These are phyloP conservation scores for Stigmatopora argus DNA, from an alignment of 2,113 vertebrate genomes.

Conservation along the genomic window DNA sequence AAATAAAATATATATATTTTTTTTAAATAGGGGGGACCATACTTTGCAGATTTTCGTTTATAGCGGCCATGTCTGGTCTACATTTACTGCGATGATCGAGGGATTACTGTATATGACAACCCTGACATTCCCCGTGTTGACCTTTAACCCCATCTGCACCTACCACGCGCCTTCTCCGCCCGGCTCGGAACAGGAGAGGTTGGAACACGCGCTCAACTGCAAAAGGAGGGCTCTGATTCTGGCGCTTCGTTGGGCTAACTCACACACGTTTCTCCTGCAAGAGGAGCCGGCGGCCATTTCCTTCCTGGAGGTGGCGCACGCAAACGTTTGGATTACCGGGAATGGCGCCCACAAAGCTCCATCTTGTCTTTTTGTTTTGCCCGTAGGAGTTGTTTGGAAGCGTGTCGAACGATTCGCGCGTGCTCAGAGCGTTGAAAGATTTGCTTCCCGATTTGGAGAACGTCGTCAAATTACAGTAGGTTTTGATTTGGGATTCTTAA, in stretches of 20 bases:
- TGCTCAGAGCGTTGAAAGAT: slow-evolving; percentile 84
- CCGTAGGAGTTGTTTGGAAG: slow-evolving; percentile 88
- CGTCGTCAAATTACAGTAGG: slow-evolving; percentile 88
- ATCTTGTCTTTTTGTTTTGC: not conserved
- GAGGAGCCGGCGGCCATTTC: slow-evolving; percentile 85
- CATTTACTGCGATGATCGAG: too few relatives aligned
- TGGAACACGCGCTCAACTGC: slow-evolving; percentile 86
- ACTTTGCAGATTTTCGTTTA: too few relatives aligned
- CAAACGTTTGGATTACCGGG: not conserved
- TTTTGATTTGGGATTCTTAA: slow-evolving; percentile 8
- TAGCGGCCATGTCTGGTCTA: too few relatives aligned
- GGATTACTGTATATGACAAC: not conserved
- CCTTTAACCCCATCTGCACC: slow-evolving; percentile 70
- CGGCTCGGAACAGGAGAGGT: slow-evolving; percentile 89
- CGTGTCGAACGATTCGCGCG: slow-evolving; percentile 86
- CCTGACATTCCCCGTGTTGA: not conserved
- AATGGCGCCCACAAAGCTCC: not conserved
- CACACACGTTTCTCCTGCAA: slow-evolving; percentile 82
- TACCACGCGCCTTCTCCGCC: slow-evolving; percentile 88
- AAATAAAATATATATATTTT: too few relatives aligned
- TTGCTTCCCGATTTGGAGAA: slow-evolving; percentile 88
- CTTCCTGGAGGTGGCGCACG: slow-evolving; percentile 83
- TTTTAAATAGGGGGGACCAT: too few relatives aligned
- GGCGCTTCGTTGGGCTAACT: slow-evolving; percentile 83
- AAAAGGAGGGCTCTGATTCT: slow-evolving; percentile 85